A percentile compares a stretch with the other conserved stretches of the same genome.
These are phyloP conservation scores for Leptarthrus brevirostris DNA, from an alignment of 2,888 invertebrate species.

Conservation along the genomic window DNA sequence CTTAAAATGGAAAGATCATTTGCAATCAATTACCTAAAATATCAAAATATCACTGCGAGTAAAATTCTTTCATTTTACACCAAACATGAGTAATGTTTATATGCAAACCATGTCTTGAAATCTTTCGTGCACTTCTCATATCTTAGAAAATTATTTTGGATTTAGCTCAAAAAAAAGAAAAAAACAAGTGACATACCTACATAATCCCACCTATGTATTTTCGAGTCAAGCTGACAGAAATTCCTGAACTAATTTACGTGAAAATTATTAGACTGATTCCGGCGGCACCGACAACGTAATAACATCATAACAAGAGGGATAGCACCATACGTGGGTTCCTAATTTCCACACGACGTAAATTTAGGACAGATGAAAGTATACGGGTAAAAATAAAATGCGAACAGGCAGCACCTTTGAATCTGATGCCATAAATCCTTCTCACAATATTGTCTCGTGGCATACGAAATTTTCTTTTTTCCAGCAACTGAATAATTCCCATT, in stretches of 20 bases:
- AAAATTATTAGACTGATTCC: background rate
- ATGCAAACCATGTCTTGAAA: too few species aligned
- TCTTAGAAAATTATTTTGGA: too few species aligned
- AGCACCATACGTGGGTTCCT: slow-evolving; percentile 23
- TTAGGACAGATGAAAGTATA: slow-evolving; percentile 28
- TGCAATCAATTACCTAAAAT: too few species aligned
- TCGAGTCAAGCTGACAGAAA: too few species aligned
- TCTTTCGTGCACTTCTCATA: too few species aligned
- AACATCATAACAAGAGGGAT: background rate
- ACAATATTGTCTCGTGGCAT: slow-evolving; percentile 50
- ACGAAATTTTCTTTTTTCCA: slow-evolving; percentile 43
- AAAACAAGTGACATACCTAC: too few species aligned
- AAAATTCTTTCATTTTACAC: too few species aligned
- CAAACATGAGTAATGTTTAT: too few species aligned
- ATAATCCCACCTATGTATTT: too few species aligned
- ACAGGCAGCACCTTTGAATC: slow-evolving; percentile 50
- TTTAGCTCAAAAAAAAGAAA: too few species aligned
- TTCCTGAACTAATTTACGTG: background rate
- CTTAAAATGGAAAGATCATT: too few species aligned
- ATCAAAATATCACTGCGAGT: too few species aligned
- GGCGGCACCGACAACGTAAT: background rate
- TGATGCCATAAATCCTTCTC: slow-evolving; percentile 45
- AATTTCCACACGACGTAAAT: slow-evolving; percentile 44
- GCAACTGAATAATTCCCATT: slow-evolving; percentile 43
- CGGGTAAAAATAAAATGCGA: slow-evolving; percentile 47